These are phyloP conservation scores for Aldrovandia affinis DNA, from an alignment of 2,797 vertebrate genomes.

Conservation along the genomic window DNA sequence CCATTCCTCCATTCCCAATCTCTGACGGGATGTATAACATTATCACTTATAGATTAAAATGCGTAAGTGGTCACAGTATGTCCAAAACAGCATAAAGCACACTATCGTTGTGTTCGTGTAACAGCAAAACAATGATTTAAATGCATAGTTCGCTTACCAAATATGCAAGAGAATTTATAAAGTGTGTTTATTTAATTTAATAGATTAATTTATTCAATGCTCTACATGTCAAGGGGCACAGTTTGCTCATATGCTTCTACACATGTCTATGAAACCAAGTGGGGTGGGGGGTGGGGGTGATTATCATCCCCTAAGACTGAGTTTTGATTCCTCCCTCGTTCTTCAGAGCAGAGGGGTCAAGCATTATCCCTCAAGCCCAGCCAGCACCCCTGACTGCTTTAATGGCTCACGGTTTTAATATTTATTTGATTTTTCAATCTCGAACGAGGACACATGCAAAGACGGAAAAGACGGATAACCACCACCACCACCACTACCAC, in stretches of 20 bases:
- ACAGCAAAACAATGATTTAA: neutral
- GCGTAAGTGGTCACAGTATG: neutral
- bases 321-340: constrained; percentile 65
- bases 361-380: constrained; percentile 48
- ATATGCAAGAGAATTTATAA: neutral
- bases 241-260: neutral
- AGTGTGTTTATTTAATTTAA: neutral
- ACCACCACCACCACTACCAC: no score
- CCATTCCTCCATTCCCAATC: no score
- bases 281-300: constrained; percentile 33
- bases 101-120: neutral
- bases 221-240: neutral
- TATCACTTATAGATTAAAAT: neutral
- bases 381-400: constrained; percentile 33
- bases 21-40: no score
- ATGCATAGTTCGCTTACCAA: no score
- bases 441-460: constrained; percentile 73
- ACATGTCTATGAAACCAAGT: neutral
- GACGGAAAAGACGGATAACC: constrained; percentile 52
- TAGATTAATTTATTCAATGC: neutral
- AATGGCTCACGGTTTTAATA: neutral
- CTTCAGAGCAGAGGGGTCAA: constrained; percentile 67
- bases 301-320: constrained; percentile 64
- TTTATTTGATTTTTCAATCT: constrained; percentile 45
- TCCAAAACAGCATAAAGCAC: neutral